phyloP scores from a whole-genome alignment of 2,797 vertebrate species.

The Lates japonicus region DNA sequence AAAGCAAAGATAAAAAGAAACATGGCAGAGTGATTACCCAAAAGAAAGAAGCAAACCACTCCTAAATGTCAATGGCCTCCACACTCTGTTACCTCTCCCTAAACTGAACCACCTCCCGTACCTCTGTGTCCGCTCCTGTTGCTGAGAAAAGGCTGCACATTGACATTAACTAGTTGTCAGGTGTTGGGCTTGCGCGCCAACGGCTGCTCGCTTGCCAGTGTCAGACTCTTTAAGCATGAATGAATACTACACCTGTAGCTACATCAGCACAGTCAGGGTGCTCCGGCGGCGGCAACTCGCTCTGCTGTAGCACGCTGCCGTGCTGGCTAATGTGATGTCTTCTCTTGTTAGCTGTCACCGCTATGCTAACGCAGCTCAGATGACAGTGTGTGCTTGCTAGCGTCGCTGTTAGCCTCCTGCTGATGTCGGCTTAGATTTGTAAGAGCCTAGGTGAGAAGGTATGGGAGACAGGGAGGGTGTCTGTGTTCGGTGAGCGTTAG shows the following conservation, averaged over 20 bases:
- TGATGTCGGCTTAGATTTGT: slow-evolving; percentile 65
- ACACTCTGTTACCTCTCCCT: slow-evolving; percentile 14
- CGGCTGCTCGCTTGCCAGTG: slow-evolving; percentile 55
- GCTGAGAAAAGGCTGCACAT: slow-evolving; percentile 30
- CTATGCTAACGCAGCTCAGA: slow-evolving; percentile 25
- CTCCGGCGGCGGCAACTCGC: slow-evolving; percentile 27
- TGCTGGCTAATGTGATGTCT: slow-evolving; percentile 70
- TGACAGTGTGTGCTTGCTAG: slow-evolving; percentile 60
- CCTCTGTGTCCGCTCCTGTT: slow-evolving; percentile 24
- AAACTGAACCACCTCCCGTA: neutral
- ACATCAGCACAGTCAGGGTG: slow-evolving; percentile 49
- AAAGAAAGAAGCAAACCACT: neutral
- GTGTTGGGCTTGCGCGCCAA: slow-evolving; percentile 52
- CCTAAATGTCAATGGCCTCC: slow-evolving; percentile 31
- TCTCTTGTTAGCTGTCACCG: slow-evolving; percentile 73
- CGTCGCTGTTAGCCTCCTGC: slow-evolving; percentile 70
- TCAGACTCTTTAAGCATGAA: slow-evolving; percentile 73
- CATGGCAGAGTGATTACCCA: neutral
- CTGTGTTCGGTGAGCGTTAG: slow-evolving; percentile 6
- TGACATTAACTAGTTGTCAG: slow-evolving; percentile 74
- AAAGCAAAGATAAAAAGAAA: neutral
- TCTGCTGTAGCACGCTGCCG: slow-evolving; percentile 29
- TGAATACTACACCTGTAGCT: slow-evolving; percentile 76
- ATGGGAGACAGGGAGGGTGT: slow-evolving; percentile 7
- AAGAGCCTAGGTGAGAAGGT: slow-evolving; percentile 6